phyloP scores from a whole-genome alignment of 2,113 vertebrate genomes.

The Limnothrissa miodon region DNA sequence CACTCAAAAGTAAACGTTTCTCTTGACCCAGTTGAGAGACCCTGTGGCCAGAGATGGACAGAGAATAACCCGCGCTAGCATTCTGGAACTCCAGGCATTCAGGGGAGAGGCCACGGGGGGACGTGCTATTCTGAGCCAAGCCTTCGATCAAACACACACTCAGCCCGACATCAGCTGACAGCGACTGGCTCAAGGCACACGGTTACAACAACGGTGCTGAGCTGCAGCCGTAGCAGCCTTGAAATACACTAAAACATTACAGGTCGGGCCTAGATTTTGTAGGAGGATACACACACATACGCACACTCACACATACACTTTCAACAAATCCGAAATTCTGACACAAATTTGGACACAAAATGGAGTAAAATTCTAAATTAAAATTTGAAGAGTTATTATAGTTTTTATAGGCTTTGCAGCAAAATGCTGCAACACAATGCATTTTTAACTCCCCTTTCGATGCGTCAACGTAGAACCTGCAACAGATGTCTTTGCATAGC shows the following conservation, averaged over 20 bases:
- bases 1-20: neutral
- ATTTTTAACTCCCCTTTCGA: neutral
- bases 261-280: neutral
- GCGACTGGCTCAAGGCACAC: neutral
- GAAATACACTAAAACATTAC: neutral
- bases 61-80: neutral
- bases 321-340: no score
- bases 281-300: neutral
- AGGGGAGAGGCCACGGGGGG: neutral
- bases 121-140: neutral
- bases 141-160: neutral
- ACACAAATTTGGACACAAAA: no score
- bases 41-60: neutral
- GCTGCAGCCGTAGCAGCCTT: neutral
- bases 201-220: neutral
- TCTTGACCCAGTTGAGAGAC: neutral
- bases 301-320: neutral
- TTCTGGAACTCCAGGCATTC: neutral
- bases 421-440: no score
- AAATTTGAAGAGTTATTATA: no score
- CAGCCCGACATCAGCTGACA: constrained; percentile 1
- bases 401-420: no score
- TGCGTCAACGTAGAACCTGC: neutral
- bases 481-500: constrained; percentile 45
- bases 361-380: no score